phyloP scores from a whole-genome alignment of 2,113 vertebrate species.

The Ctenomys sociabilis region DNA sequence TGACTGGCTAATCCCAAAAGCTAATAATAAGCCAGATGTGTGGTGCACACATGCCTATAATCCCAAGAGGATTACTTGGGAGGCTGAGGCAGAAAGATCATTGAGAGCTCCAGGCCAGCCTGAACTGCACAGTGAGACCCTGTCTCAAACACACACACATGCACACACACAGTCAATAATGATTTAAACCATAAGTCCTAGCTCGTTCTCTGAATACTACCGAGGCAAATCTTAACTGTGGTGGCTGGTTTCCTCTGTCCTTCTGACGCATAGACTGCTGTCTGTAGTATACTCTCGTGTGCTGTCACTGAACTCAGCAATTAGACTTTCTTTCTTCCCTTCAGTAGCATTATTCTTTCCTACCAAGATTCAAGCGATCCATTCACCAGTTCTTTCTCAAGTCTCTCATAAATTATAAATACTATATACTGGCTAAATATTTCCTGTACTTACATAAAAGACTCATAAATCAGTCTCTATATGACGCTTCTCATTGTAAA shows the following conservation, averaged over 20 bases:
- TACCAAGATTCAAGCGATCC: conserved; percentile 17
- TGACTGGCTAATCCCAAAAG: conserved; percentile 21
- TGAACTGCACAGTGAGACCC: too few species aligned
- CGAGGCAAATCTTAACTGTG: conserved; percentile 2
- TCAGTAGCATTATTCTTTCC: neutral
- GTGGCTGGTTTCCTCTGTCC: neutral
- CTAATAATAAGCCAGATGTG: neutral
- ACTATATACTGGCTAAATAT: conserved; percentile 16
- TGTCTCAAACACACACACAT: too few species aligned
- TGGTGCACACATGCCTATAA: too few species aligned
- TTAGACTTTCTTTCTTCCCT: conserved; percentile 3
- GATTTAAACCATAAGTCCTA: neutral
- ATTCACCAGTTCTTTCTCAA: neutral
- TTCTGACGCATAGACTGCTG: neutral
- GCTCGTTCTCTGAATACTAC: neutral
- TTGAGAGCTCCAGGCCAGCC: too few species aligned
- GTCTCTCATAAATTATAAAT: conserved; percentile 40
- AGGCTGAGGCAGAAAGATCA: too few species aligned
- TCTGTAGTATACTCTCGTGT: neutral
- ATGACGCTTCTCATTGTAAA: conserved; percentile 49
- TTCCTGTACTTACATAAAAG: conserved; percentile 55
- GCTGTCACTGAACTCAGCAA: neutral
- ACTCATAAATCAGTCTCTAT: conserved; percentile 50
- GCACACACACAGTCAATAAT: neutral
- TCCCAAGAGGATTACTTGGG: too few species aligned